Percentiles rank a stretch among this genome's conserved stretches.
phyloP scores from a whole-genome alignment of 2,113 vertebrate genomes.

The Phycodurus eques region DNA sequence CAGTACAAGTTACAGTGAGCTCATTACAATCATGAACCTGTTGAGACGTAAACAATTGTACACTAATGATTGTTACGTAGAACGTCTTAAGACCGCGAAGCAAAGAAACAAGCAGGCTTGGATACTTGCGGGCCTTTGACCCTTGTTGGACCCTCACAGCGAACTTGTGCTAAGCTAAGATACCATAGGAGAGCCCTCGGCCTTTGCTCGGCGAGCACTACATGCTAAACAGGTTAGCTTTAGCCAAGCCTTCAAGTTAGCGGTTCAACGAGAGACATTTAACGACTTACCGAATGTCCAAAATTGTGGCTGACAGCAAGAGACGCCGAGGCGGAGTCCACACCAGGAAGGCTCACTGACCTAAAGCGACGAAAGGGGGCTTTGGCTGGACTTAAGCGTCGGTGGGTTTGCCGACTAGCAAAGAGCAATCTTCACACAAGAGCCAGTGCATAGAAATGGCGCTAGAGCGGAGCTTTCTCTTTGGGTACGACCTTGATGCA shows the following conservation, averaged over 20 bases:
- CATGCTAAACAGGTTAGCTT: constrained; percentile 35
- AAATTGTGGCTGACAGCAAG: constrained; percentile 42
- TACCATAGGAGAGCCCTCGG: constrained; percentile 38
- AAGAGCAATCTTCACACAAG: constrained; percentile 55
- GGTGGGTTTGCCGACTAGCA: constrained; percentile 59
- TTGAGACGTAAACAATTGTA: not conserved
- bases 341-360: constrained; percentile 20
- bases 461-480: constrained; percentile 65
- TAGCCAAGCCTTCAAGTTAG: constrained; percentile 25
- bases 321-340: constrained; percentile 24
- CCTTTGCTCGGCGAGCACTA: constrained; percentile 43
- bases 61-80: not conserved
- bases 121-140: constrained; percentile 52
- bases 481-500: constrained; percentile 58
- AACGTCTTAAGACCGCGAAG: constrained; percentile 5
- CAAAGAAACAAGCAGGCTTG: constrained; percentile 55
- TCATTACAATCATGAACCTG: not conserved
- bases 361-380: constrained; percentile 43
- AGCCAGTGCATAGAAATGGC: constrained; percentile 65
- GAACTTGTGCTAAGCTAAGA: constrained; percentile 50
- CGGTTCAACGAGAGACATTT: constrained; percentile 12
- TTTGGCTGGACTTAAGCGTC: constrained; percentile 45
- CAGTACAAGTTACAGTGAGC: not conserved
- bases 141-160: constrained; percentile 51
- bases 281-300: constrained; percentile 66